Percentiles rank a stretch among this genome's conserved stretches.
These are phyloP conservation scores for Lasioglossum lativentre DNA, from an alignment of 2,888 invertebrate species.

Conservation along the genomic window DNA sequence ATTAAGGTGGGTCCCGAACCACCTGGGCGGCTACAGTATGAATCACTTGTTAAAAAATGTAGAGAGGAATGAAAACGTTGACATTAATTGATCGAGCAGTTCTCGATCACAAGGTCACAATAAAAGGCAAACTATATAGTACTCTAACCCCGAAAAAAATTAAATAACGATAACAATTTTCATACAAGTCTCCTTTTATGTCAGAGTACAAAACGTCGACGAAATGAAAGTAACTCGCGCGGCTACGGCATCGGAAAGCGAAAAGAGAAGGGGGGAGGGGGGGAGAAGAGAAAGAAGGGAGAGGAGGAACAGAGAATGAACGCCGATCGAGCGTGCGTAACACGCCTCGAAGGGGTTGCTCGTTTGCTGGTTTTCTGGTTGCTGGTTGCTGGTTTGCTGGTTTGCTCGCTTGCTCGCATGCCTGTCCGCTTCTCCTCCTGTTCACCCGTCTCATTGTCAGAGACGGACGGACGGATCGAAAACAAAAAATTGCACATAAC, in stretches of 20 bases:
- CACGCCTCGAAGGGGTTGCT: slow-evolving; percentile 69
- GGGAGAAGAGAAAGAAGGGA: slow-evolving; percentile 12
- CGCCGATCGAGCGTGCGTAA: slow-evolving; percentile 73
- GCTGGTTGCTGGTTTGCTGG: slow-evolving; percentile 30
- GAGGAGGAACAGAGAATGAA: slow-evolving; percentile 28
- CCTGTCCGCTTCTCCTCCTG: slow-evolving; percentile 18
- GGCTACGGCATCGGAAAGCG: slow-evolving; percentile 9
- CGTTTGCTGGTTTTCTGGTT: slow-evolving; percentile 51
- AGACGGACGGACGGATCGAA: slow-evolving; percentile 39
- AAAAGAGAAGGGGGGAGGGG: background rate
- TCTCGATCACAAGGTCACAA: background rate
- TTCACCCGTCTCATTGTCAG: slow-evolving; percentile 14
- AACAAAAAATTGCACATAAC: slow-evolving; percentile 72
- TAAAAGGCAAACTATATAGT: background rate
- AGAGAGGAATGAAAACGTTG: too few relatives aligned
- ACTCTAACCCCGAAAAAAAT: background rate
- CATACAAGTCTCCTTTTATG: slow-evolving; percentile 15
- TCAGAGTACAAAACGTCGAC: slow-evolving; percentile 22
- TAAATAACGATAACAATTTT: slow-evolving; percentile 17
- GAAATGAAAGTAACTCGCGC: slow-evolving; percentile 1
- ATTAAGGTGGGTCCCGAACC: too few relatives aligned
- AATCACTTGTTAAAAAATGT: too few relatives aligned
- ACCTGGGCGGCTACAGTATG: too few relatives aligned
- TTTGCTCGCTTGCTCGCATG: slow-evolving; percentile 8
- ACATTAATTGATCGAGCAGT: too few relatives aligned